Evolutionary conservation across 2,113 vertebrate species (phyloP).

Genomic region (Solea senegalensis): DNA sequence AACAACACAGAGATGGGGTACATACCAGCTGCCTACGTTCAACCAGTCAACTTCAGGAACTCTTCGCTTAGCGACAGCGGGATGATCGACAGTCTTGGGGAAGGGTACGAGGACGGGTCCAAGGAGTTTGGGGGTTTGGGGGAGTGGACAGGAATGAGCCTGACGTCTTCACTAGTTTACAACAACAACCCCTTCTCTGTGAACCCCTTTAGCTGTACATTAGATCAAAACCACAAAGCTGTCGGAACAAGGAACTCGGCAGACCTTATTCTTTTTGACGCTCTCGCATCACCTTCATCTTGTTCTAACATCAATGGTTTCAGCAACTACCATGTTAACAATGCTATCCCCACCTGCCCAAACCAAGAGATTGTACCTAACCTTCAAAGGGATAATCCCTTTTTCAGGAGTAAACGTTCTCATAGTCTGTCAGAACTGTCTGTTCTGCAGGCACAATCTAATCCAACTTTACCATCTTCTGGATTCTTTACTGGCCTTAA

Average conservation of each 20-base stretch:
- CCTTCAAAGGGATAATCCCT: conserved; percentile 87
- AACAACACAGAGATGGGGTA: conserved; percentile 98
- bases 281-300: conserved; percentile 64
- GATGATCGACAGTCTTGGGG: conserved; percentile 90
- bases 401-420: conserved; percentile 94
- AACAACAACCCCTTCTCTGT: conserved; percentile 86
- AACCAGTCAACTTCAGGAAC: conserved; percentile 86
- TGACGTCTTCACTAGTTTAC: conserved; percentile 70
- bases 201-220: conserved; percentile 84
- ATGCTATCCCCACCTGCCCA: conserved; percentile 67
- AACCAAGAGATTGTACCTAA: conserved; percentile 70
- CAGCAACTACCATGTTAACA: conserved; percentile 78
- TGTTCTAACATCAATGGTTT: conserved; percentile 74
- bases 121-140: conserved; percentile 88
- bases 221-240: conserved; percentile 73
- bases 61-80: conserved; percentile 93
- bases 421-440: conserved; percentile 96
- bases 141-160: conserved; percentile 80
- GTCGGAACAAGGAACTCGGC: conserved; percentile 63
- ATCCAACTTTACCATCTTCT: conserved; percentile 69
- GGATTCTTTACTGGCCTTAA: conserved; percentile 89
- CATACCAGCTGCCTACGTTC: conserved; percentile 93
- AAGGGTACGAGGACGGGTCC: conserved; percentile 86
- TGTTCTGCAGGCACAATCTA: conserved; percentile 87
- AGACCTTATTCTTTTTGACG: conserved; percentile 89